Evolutionary conservation across 2,888 invertebrate species (phyloP), one percentile per base, ranked within the genome.

Genomic region (Tenthredo distinguenda): DNA sequence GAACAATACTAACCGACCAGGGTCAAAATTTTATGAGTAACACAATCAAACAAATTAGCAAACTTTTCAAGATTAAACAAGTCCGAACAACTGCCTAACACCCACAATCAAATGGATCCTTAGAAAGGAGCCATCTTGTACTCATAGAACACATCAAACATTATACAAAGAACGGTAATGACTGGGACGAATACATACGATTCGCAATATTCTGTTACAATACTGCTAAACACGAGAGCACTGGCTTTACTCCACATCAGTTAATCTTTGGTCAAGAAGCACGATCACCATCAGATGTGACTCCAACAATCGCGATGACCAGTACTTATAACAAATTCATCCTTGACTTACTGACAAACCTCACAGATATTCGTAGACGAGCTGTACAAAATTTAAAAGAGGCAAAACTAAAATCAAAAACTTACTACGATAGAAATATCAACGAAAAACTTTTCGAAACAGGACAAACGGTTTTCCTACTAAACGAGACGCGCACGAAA

Each of bases 201-300:
- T 43, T 43, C 9, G 43, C 43, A 10, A 43, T 43, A 6, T 43
- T 43, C 43, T 43, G 12, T 10, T 43, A 43, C 43, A 43, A 43
- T 9, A 43, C 43, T 9, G 43, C 43, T 12, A 43, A 43, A 43
- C 43, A 43, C 43, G 43, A 43, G 9, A 9, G 43, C 43, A 43
- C 43, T 10, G 10, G 10, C 65, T 65, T 65, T 21, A 65, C 65
- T 4, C 65, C 65, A 21, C 65, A 65, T 26, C 6, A 65, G 5
- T 21, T 65, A 65, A 65, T 65, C 21, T 65, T 65, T n/a, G 65
- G 65, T 3, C 85, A 87, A 47, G 37, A 76, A 50, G 74, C 82
- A 9, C 62, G 62, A 34, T 10, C 18, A 15, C 50, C 50, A 10
- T 3, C 50, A 50, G 50, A 50, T 10, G 10, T 9, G 1, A 50